Conservation (phyloP, 2,797 vertebrate species). For the Sebastes umbrosus region DNA sequence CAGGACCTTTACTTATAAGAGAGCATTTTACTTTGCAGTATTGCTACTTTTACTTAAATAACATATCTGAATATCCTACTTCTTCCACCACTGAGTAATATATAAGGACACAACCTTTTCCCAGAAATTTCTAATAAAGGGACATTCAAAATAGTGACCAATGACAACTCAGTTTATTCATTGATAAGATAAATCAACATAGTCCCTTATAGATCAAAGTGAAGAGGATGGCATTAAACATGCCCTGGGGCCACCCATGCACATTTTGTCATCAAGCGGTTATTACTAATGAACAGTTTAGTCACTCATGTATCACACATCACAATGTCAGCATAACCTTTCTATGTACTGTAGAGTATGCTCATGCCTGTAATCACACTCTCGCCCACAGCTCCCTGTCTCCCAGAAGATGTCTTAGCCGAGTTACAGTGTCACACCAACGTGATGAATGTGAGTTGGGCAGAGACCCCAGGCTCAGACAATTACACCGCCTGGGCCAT, state of each 20-base stretch:
- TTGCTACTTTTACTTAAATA: too few species aligned
- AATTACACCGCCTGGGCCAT: constrained; percentile 76
- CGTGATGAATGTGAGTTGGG: constrained; percentile 71
- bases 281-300: not conserved
- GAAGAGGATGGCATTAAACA: not conserved
- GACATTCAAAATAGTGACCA: not conserved
- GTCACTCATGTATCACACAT: not conserved
- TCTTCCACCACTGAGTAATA: too few species aligned
- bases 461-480: constrained; percentile 51
- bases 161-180: not conserved
- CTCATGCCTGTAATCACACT: not conserved
- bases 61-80: too few species aligned
- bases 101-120: not conserved
- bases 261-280: not conserved
- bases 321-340: not conserved
- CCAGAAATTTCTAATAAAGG: not conserved
- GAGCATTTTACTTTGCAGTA: too few species aligned
- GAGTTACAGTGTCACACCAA: constrained; percentile 68
- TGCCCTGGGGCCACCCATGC: not conserved
- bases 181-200: not conserved
- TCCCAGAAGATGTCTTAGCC: constrained; percentile 60
- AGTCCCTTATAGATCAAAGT: not conserved
- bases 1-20: too few species aligned
- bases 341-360: not conserved
- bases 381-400: constrained; percentile 69